These are phyloP conservation scores for Pristionchus fissidentatus DNA, from an alignment of 2,888 invertebrate species.

Conservation along the genomic window DNA sequence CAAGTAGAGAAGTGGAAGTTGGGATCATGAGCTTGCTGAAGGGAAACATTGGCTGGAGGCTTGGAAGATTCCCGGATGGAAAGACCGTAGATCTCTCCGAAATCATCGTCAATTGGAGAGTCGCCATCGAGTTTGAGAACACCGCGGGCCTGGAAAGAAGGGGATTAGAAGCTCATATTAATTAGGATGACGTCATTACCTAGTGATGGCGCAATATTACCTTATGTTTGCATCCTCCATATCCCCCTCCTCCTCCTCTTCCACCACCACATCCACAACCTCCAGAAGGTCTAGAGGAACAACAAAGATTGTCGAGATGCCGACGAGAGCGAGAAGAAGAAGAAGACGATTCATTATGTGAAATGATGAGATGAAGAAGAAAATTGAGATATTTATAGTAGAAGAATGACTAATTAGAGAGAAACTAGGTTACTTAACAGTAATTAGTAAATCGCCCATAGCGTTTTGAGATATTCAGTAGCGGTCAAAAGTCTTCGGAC, in stretches of 20 bases:
- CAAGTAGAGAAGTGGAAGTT: slow-evolving; percentile 34
- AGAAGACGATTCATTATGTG: slow-evolving; percentile 17
- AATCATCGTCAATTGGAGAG: neutral
- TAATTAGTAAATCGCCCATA: no score
- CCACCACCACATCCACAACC: slow-evolving; percentile 27
- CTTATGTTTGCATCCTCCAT: neutral
- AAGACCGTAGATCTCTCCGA: slow-evolving; percentile 31
- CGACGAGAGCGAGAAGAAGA: slow-evolving; percentile 20
- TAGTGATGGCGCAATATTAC: no score
- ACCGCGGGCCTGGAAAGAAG: slow-evolving; percentile 19
- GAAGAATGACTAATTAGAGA: no score
- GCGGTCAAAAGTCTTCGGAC: no score
- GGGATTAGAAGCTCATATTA: no score
- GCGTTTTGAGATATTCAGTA: no score
- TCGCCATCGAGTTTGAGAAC: slow-evolving; percentile 36
- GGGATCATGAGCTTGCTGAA: slow-evolving; percentile 24
- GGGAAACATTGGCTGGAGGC: slow-evolving; percentile 1
- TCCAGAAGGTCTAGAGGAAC: slow-evolving; percentile 1
- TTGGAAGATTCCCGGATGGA: slow-evolving; percentile 10
- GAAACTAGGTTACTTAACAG: no score
- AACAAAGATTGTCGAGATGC: neutral
- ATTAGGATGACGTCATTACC: no score
- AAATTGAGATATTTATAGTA: no score
- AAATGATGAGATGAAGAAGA: no score
- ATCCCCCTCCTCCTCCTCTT: slow-evolving; percentile 35